Conservation (phyloP, 2,113 vertebrate genomes). For the Pseudolaguvia tuberculata region DNA sequence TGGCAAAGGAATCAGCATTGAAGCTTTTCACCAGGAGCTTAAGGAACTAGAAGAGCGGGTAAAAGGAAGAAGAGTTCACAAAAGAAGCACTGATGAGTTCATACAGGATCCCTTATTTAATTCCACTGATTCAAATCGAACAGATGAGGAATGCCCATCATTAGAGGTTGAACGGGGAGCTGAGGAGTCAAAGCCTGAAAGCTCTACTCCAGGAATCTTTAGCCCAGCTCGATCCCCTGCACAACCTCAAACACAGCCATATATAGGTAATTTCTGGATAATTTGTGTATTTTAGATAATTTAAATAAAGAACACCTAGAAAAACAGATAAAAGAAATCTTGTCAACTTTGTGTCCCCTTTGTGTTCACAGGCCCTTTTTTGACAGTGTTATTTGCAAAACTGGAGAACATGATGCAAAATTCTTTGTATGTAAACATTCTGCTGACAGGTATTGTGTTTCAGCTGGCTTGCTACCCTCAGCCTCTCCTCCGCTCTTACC, state of each 20-base stretch:
- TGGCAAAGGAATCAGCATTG: slow-evolving; percentile 73
- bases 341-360: background rate
- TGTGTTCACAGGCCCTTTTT: slow-evolving; percentile 79
- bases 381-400: slow-evolving; percentile 86
- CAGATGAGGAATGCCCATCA: slow-evolving; percentile 59
- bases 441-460: slow-evolving; percentile 90
- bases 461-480: slow-evolving; percentile 94
- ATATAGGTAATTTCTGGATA: slow-evolving; percentile 74
- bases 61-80: slow-evolving; percentile 49
- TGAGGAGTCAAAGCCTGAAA: slow-evolving; percentile 56
- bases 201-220: slow-evolving; percentile 52
- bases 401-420: slow-evolving; percentile 98
- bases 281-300: background rate
- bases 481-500: slow-evolving; percentile 93
- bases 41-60: slow-evolving; percentile 79
- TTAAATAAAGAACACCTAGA: background rate
- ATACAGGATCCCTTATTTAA: slow-evolving; percentile 44
- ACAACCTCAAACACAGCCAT: slow-evolving; percentile 78
- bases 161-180: slow-evolving; percentile 41
- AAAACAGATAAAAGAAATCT: slow-evolving; percentile 36
- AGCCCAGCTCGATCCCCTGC: slow-evolving; percentile 74
- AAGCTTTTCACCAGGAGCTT: slow-evolving; percentile 84
- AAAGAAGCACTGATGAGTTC: slow-evolving; percentile 35
- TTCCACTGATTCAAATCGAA: slow-evolving; percentile 45
- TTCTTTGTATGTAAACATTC: slow-evolving; percentile 93